phyloP scores from a whole-genome alignment of 1,140 invertebrate species.

The Radopholus similis region DNA sequence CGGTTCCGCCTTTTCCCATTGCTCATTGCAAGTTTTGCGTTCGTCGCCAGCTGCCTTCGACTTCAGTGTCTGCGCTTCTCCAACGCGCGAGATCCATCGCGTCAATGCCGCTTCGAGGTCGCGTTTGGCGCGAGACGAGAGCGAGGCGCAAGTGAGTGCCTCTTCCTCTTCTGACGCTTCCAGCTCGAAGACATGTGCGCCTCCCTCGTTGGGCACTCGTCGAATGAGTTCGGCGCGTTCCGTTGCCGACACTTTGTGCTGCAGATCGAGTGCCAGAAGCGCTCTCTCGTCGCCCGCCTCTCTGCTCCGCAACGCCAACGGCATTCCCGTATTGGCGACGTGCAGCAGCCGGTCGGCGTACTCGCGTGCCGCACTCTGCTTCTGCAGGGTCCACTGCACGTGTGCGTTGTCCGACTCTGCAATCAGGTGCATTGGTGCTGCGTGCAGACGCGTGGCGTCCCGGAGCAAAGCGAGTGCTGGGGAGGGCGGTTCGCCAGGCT shows the following conservation, averaged over 20 bases:
- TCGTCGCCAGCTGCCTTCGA: constrained; percentile 48
- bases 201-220: constrained; percentile 5
- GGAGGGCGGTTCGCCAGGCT: background rate
- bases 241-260: background rate
- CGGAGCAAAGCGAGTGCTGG: background rate
- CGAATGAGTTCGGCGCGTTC: constrained; percentile 11
- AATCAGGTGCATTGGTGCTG: constrained; percentile 2
- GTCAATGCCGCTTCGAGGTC: constrained; percentile 30
- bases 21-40: constrained; percentile 21
- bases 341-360: too few species aligned
- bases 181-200: background rate
- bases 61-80: constrained; percentile 25
- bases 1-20: constrained; percentile 39
- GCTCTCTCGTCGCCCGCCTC: constrained; percentile 1
- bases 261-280: constrained; percentile 12
- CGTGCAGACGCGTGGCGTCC: background rate
- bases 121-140: constrained; percentile 29
- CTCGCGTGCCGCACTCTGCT: too few species aligned
- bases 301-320: background rate
- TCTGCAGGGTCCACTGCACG: background rate
- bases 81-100: constrained; percentile 26
- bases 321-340: too few species aligned
- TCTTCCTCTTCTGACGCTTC: constrained; percentile 51
- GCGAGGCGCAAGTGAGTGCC: constrained; percentile 40
- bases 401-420: constrained; percentile 4